Percentiles rank a stretch among this genome's conserved stretches.
Conservation (phyloP, 2,113 vertebrate species). For the Lates calcarifer region DNA sequence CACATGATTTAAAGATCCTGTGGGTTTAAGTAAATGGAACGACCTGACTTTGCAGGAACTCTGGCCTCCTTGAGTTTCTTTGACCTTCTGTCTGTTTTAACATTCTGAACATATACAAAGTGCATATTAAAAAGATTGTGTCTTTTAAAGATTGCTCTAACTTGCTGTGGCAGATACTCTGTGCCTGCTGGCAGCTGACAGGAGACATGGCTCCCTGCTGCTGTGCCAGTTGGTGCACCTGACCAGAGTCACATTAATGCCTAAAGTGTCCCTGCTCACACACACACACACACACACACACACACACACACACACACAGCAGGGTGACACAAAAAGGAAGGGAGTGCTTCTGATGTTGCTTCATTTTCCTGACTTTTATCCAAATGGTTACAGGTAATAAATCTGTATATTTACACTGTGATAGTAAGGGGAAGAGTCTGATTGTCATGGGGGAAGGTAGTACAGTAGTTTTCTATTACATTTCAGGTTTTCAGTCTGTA, state of each 20-base stretch:
- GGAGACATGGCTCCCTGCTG: slow-evolving; percentile 2
- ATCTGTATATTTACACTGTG: not conserved
- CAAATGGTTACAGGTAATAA: not conserved
- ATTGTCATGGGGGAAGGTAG: not conserved
- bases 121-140: no score
- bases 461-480: not conserved
- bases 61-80: no score
- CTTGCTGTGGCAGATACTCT: not conserved
- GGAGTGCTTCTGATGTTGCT: not conserved
- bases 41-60: no score
- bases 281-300: no score
- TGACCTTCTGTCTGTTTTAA: no score
- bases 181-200: slow-evolving; percentile 2
- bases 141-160: not conserved
- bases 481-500: not conserved
- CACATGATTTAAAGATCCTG: no score
- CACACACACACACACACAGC: not conserved
- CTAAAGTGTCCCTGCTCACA: not conserved
- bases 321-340: not conserved
- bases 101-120: no score
- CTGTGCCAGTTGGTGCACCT: not conserved
- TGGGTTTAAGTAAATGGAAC: no score
- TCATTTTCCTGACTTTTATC: not conserved
- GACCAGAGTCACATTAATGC: not conserved
- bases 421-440: not conserved